Conservation (phyloP, 2,888 invertebrate genomes). For the Ligdia adustata region DNA sequence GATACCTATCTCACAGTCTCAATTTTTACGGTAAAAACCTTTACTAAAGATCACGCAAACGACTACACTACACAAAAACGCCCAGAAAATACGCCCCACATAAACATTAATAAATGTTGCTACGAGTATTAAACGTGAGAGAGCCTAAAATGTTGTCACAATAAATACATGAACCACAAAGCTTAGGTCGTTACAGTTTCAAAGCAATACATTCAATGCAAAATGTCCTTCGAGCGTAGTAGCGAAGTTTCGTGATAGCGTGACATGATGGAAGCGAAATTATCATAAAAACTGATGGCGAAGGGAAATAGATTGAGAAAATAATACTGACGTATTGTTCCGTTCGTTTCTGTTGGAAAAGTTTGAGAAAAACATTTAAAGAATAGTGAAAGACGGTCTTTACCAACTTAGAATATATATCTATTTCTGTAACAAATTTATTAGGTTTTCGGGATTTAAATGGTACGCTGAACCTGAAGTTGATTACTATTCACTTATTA, state of each 20-base stretch:
- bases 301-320: conserved; percentile 7
- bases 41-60: too few species aligned
- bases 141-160: conserved; percentile 3
- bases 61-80: too few species aligned
- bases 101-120: conserved; percentile 1
- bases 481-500: too few species aligned
- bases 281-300: conserved; percentile 16
- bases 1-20: too few species aligned
- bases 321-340: background rate
- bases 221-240: conserved; percentile 3
- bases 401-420: too few species aligned
- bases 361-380: background rate
- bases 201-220: conserved; percentile 17
- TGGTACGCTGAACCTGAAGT: too few species aligned
- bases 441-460: too few species aligned
- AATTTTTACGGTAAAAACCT: too few species aligned
- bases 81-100: too few species aligned
- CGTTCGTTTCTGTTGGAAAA: background rate
- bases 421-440: too few species aligned
- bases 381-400: background rate
- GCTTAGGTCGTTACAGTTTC: background rate
- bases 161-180: conserved; percentile 16
- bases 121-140: background rate
- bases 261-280: conserved; percentile 1
- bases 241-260: conserved; percentile 11